Conservation (phyloP, 2,888 invertebrate species). For the Allophyes oxyacanthae region DNA sequence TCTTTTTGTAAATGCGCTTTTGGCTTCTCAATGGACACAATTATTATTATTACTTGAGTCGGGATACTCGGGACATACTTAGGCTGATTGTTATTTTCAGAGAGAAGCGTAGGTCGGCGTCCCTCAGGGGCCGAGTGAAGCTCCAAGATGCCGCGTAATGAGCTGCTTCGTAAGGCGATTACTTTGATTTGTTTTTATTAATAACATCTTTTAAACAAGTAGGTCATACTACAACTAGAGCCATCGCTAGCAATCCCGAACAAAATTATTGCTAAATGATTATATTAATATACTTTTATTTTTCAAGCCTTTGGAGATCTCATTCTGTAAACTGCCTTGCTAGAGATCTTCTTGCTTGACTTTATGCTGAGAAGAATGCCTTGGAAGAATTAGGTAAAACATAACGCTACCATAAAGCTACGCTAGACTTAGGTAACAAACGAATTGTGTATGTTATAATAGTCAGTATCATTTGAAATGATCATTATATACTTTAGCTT, state of each 20-base stretch:
- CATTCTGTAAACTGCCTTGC: too few relatives aligned
- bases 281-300: neutral
- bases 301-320: too few relatives aligned
- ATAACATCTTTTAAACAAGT: slow-evolving; percentile 35
- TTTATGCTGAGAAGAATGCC: too few relatives aligned
- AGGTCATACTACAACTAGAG: neutral
- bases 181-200: slow-evolving; percentile 62
- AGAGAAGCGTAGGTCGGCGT: slow-evolving; percentile 38
- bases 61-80: slow-evolving; percentile 36
- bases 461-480: too few relatives aligned
- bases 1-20: slow-evolving; percentile 8
- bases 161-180: slow-evolving; percentile 72
- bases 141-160: slow-evolving; percentile 61
- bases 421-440: too few relatives aligned
- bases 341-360: too few relatives aligned
- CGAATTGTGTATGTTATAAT: too few relatives aligned
- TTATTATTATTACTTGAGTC: slow-evolving; percentile 3
- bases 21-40: slow-evolving; percentile 8
- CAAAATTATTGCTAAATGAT: neutral
- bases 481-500: too few relatives aligned
- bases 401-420: too few relatives aligned
- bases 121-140: slow-evolving; percentile 57
- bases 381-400: too few relatives aligned
- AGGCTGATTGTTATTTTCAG: slow-evolving; percentile 63
- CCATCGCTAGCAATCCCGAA: neutral